Evolutionary conservation across 2,797 vertebrate genomes (phyloP).

Genomic region (Amazona finschi): DNA sequence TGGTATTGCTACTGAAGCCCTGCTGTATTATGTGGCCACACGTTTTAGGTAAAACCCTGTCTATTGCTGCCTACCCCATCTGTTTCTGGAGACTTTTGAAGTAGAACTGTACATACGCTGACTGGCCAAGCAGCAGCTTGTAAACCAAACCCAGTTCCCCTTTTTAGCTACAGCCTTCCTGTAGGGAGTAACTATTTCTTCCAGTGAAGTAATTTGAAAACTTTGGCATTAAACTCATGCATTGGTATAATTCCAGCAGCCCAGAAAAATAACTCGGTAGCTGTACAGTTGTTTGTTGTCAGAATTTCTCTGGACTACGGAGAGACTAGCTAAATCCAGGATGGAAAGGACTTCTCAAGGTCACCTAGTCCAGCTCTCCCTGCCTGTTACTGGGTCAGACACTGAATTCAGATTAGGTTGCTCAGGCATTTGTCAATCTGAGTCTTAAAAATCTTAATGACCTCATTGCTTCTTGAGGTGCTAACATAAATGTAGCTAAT

Average conservation of each 20-base stretch:
- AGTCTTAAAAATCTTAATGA: neutral
- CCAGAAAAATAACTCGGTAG: neutral
- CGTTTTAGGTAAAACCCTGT: neutral
- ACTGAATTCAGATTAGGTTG: neutral
- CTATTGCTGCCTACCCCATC: neutral
- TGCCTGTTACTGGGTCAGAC: neutral
- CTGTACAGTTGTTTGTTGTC: neutral
- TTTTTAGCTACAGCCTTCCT: neutral
- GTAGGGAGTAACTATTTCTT: neutral
- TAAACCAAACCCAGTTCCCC: neutral
- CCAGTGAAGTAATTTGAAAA: neutral
- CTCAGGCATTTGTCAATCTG: neutral
- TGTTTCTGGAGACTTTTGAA: neutral
- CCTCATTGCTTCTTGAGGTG: neutral
- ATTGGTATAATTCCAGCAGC: neutral
- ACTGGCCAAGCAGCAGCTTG: neutral
- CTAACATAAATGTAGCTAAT: neutral
- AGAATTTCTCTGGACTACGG: neutral
- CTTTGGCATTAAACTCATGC: neutral
- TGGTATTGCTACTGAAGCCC: neutral
- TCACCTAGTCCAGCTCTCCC: neutral
- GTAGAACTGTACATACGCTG: neutral
- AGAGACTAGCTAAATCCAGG: neutral
- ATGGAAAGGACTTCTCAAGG: neutral
- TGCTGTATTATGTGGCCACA: rapidly evolving